Conservation (phyloP, 2,113 vertebrate genomes). For the Pandion haliaetus region DNA sequence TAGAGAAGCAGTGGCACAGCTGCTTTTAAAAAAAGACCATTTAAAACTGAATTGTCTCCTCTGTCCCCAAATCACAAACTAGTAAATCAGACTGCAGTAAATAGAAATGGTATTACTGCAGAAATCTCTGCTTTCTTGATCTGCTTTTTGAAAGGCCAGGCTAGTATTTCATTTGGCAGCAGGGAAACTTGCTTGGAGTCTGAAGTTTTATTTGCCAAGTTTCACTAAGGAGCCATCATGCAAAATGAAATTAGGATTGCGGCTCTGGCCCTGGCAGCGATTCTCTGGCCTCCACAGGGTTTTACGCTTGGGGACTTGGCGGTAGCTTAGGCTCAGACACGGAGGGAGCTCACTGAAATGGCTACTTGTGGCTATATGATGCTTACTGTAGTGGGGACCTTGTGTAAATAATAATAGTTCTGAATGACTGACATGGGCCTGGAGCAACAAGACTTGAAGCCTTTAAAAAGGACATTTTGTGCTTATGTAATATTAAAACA, state of each 20-base stretch:
- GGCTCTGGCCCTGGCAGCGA: background rate
- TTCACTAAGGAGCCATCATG: background rate
- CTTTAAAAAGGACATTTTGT: slow-evolving; percentile 32
- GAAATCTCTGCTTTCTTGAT: background rate
- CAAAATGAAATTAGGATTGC: background rate
- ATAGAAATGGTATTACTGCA: background rate
- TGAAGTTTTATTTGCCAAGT: background rate
- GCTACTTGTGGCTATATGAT: background rate
- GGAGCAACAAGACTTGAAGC: slow-evolving; percentile 20
- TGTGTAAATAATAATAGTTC: slow-evolving; percentile 55
- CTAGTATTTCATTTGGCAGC: background rate
- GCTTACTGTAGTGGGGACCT: background rate
- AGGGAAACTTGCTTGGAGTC: background rate
- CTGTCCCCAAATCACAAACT: background rate
- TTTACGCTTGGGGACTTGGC: background rate
- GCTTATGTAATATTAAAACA: slow-evolving; percentile 38
- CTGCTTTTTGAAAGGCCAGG: background rate
- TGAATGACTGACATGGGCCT: slow-evolving; percentile 39
- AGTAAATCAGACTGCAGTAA: background rate
- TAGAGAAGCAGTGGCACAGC: background rate
- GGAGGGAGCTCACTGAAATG: background rate
- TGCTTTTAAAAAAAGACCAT: background rate
- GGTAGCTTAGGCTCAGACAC: background rate
- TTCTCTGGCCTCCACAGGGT: background rate
- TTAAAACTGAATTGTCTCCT: background rate